phyloP scores from a whole-genome alignment of 1,140 invertebrate genomes.

The Calosoma granatense region DNA sequence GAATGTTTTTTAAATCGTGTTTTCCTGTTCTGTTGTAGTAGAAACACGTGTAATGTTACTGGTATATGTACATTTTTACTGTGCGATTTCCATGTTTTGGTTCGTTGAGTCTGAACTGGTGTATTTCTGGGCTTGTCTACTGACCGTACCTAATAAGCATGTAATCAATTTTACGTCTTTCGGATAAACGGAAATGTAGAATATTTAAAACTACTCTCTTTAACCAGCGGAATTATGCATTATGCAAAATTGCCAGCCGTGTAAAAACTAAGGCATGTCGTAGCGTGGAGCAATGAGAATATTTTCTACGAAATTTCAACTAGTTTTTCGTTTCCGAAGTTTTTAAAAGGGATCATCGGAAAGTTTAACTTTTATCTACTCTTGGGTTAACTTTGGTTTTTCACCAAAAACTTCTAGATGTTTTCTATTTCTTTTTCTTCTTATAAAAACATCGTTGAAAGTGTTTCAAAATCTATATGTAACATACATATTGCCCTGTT shows the following conservation, averaged over 20 bases:
- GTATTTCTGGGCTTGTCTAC: neutral
- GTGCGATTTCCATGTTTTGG: neutral
- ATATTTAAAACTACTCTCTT: too few species aligned
- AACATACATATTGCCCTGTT: too few species aligned
- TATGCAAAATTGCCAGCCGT: neutral
- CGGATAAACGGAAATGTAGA: neutral
- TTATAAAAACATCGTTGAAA: too few species aligned
- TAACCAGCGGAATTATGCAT: neutral
- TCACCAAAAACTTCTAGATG: neutral
- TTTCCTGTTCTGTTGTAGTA: neutral
- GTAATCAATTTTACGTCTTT: slow-evolving; percentile 1
- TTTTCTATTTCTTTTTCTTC: too few species aligned
- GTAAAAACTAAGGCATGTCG: too few species aligned
- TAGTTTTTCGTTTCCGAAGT: neutral
- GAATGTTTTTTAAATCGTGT: neutral
- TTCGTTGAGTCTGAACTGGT: neutral
- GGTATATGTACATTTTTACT: neutral
- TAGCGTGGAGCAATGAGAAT: neutral
- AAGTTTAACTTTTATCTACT: slow-evolving; percentile 8
- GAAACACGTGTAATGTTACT: neutral
- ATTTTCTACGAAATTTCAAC: neutral
- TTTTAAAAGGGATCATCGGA: slow-evolving; percentile 3
- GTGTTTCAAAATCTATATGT: too few species aligned
- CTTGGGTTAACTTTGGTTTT: neutral
- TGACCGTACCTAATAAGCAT: neutral